These are phyloP conservation scores for Aphidoletes aphidimyza DNA, from an alignment of 2,888 invertebrate genomes.

Conservation along the genomic window DNA sequence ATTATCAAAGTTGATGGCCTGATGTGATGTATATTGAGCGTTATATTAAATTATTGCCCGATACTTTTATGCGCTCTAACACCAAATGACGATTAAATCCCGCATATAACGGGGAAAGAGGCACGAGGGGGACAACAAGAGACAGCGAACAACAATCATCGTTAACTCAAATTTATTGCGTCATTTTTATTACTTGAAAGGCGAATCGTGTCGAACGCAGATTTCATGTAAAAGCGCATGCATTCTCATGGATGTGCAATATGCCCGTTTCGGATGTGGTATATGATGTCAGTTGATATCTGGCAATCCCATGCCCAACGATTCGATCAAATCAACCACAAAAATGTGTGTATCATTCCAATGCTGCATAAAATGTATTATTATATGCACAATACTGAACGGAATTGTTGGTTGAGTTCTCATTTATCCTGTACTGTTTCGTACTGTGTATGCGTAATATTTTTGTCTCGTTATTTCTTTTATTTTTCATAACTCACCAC, in stretches of 20 bases:
- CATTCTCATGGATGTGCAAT: background rate
- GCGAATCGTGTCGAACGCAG: constrained; percentile 45
- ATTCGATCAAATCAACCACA: constrained; percentile 15
- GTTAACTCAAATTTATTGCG: constrained; percentile 53
- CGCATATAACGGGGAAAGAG: too few relatives aligned
- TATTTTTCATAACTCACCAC: background rate
- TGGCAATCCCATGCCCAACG: background rate
- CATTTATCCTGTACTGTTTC: background rate
- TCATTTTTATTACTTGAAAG: constrained; percentile 52
- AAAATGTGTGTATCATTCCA: too few relatives aligned
- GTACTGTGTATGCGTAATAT: constrained; percentile 4
- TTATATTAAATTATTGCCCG: constrained; percentile 16
- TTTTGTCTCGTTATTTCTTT: background rate
- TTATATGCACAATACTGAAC: background rate
- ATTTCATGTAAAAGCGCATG: background rate
- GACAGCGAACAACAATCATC: background rate
- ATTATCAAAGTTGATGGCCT: constrained; percentile 50
- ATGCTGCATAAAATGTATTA: background rate
- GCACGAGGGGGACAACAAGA: background rate
- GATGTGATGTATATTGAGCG: constrained; percentile 45
- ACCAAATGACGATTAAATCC: too few relatives aligned
- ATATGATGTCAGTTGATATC: background rate
- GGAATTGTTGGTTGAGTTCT: constrained; percentile 1
- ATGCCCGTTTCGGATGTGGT: background rate
- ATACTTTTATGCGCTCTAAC: background rate